Percentiles rank a stretch among this genome's conserved stretches.
phyloP scores from a whole-genome alignment of 35 echinoderm and acorn worm genomes.

The Ptychodera flava region DNA sequence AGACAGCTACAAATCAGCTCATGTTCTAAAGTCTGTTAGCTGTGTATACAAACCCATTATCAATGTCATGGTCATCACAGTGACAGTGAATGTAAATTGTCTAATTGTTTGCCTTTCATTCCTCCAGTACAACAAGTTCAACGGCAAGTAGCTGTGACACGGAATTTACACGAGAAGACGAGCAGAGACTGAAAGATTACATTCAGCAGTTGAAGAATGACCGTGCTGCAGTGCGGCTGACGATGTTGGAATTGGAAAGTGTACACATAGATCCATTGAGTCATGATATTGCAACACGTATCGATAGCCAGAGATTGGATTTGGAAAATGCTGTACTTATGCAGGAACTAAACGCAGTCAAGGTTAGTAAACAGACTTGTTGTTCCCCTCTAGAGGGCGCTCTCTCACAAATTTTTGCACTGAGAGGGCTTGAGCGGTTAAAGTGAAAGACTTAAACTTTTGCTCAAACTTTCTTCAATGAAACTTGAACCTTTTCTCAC shows the following conservation, averaged over 20 bases:
- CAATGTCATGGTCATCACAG: background rate
- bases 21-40: background rate
- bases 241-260: slow-evolving; percentile 92
- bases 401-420: too few species aligned
- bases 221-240: slow-evolving; percentile 77
- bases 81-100: background rate
- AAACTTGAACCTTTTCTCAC: background rate
- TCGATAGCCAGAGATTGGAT: slow-evolving; percentile 81
- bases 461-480: background rate
- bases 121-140: slow-evolving; percentile 75
- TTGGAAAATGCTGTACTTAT: slow-evolving; percentile 98
- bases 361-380: too few species aligned
- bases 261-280: slow-evolving; percentile 79
- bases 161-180: slow-evolving; percentile 88
- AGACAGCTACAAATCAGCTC: background rate
- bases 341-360: slow-evolving; percentile 93
- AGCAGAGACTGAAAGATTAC: slow-evolving; percentile 83
- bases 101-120: background rate
- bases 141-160: slow-evolving; percentile 92
- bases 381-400: too few species aligned
- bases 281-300: slow-evolving; percentile 36
- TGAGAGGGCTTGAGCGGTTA: background rate
- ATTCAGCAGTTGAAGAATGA: slow-evolving; percentile 98
- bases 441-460: background rate
- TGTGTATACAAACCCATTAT: background rate